Evolutionary conservation across 2,888 invertebrate species (phyloP).

Genomic region (Ophion slaviceki): DNA sequence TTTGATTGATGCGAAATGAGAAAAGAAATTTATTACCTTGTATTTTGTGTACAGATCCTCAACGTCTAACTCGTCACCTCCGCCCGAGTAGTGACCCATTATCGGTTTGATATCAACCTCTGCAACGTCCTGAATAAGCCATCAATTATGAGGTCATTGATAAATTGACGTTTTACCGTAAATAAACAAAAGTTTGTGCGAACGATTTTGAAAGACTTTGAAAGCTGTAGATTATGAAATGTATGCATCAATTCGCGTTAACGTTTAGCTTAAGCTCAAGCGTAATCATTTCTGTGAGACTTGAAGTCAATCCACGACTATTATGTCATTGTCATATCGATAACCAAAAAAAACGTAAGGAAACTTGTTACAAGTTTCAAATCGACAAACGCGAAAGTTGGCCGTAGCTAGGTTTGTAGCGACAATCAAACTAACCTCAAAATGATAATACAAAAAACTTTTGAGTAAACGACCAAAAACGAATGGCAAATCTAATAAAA

Average conservation of each 20-base stretch:
- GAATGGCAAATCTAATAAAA: conserved; percentile 27
- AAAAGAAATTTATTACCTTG: conserved; percentile 87
- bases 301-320: not conserved
- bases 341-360: not conserved
- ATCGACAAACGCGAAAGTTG: not conserved
- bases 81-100: conserved; percentile 88
- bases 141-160: not conserved
- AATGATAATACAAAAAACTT: not conserved
- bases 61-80: conserved; percentile 92
- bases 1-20: not conserved
- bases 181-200: not conserved
- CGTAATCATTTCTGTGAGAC: not conserved
- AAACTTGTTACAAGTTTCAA: not conserved
- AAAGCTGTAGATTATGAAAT: not conserved
- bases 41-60: conserved; percentile 98
- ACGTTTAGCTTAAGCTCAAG: not conserved
- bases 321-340: not conserved
- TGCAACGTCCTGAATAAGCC: conserved; percentile 86
- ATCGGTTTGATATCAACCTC: conserved; percentile 87
- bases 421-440: conserved; percentile 35
- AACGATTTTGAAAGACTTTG: not conserved
- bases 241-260: not conserved
- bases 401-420: not conserved
- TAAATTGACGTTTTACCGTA: not conserved
- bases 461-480: not conserved